These are phyloP conservation scores for Drosophila willistoni DNA, from an alignment of 1,140 invertebrate species.

Conservation along the genomic window DNA sequence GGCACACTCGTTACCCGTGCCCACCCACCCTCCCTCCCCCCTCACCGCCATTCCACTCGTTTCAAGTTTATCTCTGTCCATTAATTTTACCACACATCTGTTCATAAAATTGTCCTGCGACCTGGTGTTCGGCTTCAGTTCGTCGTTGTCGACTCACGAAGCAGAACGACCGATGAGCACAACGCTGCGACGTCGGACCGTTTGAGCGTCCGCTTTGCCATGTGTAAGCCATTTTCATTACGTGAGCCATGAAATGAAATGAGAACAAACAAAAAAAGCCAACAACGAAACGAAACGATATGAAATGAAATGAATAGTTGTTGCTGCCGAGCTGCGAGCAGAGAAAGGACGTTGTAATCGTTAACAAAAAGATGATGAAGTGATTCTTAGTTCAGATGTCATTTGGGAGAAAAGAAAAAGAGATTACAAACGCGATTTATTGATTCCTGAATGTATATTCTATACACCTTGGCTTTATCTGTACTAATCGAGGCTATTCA, in stretches of 20 bases:
- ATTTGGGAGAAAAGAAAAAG: slow-evolving; percentile 2
- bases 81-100: slow-evolving; percentile 81
- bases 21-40: background rate
- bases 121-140: slow-evolving; percentile 69
- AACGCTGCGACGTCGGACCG: background rate
- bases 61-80: slow-evolving; percentile 75
- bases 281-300: slow-evolving; percentile 4
- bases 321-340: slow-evolving; percentile 31
- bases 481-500: slow-evolving; percentile 1
- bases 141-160: slow-evolving; percentile 44
- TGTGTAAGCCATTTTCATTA: slow-evolving; percentile 76
- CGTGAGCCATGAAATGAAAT: slow-evolving; percentile 42
- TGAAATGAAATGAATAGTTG: slow-evolving; percentile 53
- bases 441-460: slow-evolving; percentile 16
- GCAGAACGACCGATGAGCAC: slow-evolving; percentile 10
- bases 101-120: slow-evolving; percentile 78
- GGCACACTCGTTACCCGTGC: background rate
- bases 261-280: slow-evolving; percentile 5
- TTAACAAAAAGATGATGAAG: slow-evolving; percentile 44
- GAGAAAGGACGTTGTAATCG: background rate
- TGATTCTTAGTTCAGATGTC: slow-evolving; percentile 19
- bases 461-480: too few species aligned
- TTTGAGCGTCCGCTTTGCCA: slow-evolving; percentile 34
- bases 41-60: slow-evolving; percentile 28
- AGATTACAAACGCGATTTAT: slow-evolving; percentile 9